A percentile compares a stretch with the other conserved stretches of the same genome.
phyloP scores from a whole-genome alignment of 2,888 invertebrate genomes.

The Myathropa florea region DNA sequence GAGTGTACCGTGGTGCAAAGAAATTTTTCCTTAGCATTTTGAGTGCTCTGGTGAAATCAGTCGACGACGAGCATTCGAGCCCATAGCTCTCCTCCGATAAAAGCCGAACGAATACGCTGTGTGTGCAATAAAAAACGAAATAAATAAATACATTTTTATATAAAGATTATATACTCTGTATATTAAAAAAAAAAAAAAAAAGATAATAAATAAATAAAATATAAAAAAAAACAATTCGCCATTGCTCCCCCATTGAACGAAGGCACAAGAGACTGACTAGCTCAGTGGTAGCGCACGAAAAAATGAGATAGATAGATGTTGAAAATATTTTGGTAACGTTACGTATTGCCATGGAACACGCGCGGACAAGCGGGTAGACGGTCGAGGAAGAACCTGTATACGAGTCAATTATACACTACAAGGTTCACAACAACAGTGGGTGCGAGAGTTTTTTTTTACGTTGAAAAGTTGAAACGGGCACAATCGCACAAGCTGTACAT shows the following conservation, averaged over 20 bases:
- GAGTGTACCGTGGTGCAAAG: constrained; percentile 33
- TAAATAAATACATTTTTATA: constrained; percentile 16
- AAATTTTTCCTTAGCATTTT: constrained; percentile 59
- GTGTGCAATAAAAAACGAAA: constrained; percentile 47
- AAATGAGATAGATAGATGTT: constrained; percentile 20
- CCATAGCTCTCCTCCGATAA: constrained; percentile 59
- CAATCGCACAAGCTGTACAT: constrained; percentile 4
- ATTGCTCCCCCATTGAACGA: constrained; percentile 23
- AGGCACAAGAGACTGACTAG: constrained; percentile 1
- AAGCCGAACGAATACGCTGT: constrained; percentile 30
- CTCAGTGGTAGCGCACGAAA: background rate
- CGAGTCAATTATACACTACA: constrained; percentile 49
- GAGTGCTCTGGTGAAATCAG: constrained; percentile 66
- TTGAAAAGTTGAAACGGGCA: constrained; percentile 49
- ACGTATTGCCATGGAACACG: constrained; percentile 5
- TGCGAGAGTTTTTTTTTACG: constrained; percentile 33
- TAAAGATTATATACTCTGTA: constrained; percentile 18
- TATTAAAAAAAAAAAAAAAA: constrained; percentile 14
- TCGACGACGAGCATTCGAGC: constrained; percentile 69
- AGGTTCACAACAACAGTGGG: constrained; percentile 53
- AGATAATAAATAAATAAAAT: constrained; percentile 10
- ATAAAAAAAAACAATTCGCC: background rate
- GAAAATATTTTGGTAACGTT: constrained; percentile 50
- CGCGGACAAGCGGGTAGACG: constrained; percentile 14
- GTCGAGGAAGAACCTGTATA: constrained; percentile 37